These are phyloP conservation scores for Lepidurus arcticus DNA, from an alignment of 1,140 invertebrate species.

Conservation along the genomic window DNA sequence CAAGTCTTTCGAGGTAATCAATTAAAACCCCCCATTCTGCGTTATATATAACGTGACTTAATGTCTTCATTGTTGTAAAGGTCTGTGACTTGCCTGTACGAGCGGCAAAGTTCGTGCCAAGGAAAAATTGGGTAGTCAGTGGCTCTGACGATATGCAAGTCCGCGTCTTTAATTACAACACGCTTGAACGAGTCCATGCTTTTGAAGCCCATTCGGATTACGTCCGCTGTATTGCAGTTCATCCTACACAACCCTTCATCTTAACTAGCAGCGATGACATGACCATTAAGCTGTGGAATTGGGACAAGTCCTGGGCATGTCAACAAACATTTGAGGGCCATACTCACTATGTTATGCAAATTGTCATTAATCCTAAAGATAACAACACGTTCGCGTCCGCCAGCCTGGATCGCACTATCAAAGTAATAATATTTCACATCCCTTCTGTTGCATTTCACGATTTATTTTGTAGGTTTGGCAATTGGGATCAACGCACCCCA, in stretches of 20 bases:
- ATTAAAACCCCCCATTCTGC: no score
- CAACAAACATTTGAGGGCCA: constrained; percentile 98
- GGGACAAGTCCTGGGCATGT: constrained; percentile 96
- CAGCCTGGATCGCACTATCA: constrained; percentile 93
- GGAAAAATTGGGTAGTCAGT: constrained; percentile 98
- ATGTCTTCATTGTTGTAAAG: constrained; percentile 43
- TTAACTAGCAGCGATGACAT: constrained; percentile 98
- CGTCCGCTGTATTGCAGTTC: constrained; percentile 90
- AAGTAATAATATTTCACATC: constrained; percentile 55
- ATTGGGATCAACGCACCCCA: constrained; percentile 89
- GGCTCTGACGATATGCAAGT: constrained; percentile 96
- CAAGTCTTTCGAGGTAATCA: constrained; percentile 77
- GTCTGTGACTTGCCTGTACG: constrained; percentile 95
- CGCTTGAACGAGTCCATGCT: constrained; percentile 86
- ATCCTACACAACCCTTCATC: constrained; percentile 95
- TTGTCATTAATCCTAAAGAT: constrained; percentile 99
- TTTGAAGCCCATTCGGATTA: constrained; percentile 99
- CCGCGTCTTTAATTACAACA: constrained; percentile 98
- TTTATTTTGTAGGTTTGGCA: constrained; percentile 76
- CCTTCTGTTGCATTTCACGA: neutral
- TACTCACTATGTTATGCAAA: constrained; percentile 99
- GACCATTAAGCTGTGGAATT: constrained; percentile 99
- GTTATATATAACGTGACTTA: neutral
- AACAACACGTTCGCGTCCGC: constrained; percentile 99
- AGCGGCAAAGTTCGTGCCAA: constrained; percentile 88